phyloP scores from a whole-genome alignment of 2,113 vertebrate genomes.

The Centrocercus urophasianus region DNA sequence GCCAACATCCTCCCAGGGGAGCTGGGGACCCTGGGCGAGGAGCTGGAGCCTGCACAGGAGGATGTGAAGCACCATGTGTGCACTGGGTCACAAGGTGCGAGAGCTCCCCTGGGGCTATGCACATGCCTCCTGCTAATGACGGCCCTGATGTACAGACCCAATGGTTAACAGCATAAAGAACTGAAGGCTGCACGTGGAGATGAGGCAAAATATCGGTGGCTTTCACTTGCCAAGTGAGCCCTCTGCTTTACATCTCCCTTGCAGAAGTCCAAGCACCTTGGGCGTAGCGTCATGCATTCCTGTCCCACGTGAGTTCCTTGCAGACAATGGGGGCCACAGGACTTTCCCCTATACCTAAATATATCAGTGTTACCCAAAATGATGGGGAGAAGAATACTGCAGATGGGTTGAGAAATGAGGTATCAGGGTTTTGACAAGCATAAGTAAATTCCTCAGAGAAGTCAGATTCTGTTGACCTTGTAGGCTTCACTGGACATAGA shows the following conservation, averaged over 20 bases:
- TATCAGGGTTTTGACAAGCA: neutral
- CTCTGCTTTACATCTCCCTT: fast-evolving
- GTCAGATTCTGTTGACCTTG: neutral
- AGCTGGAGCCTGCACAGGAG: neutral
- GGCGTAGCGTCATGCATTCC: fast-evolving
- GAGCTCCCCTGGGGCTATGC: neutral
- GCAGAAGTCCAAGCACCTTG: neutral
- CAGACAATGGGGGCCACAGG: neutral
- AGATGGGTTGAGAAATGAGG: neutral
- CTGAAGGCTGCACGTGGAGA: neutral
- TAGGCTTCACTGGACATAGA: neutral
- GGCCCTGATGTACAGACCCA: neutral
- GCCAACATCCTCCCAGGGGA: neutral
- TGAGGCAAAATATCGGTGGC: neutral
- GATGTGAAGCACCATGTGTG: fast-evolving
- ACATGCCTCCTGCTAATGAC: neutral
- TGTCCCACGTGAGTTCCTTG: neutral
- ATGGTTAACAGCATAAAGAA: fast-evolving
- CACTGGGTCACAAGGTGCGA: neutral
- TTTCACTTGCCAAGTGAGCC: neutral
- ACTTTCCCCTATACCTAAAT: neutral
- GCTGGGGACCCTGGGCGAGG: neutral
- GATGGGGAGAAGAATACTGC: neutral
- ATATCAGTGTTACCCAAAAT: neutral
- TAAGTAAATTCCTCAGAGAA: neutral